Evolutionary conservation across 2,113 vertebrate genomes (phyloP), one percentile per base, ranked within the genome.

Genomic region (Ameiurus melas): DNA sequence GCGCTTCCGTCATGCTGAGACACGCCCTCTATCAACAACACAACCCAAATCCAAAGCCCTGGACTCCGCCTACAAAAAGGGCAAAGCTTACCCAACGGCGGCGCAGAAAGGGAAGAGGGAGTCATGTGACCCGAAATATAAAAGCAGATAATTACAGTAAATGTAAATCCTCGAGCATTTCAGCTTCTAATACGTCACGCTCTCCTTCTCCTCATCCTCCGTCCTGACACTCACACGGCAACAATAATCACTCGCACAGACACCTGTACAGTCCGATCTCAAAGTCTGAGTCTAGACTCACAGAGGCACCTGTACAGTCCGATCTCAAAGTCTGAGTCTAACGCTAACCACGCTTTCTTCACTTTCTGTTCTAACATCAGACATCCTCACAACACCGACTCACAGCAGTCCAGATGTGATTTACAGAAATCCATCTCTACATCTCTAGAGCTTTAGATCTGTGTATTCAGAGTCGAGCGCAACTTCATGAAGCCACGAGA

Each of bases 71-170:
- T 93, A 94, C 93, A 92, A 87, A 85, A 91, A 87, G 87, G 88
- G 43, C 83, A 90, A 88, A 86, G 30, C 79, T 10, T 80, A 83
- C 60, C 77, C 90, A 7, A 64, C 80, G 27, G 58, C 90, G 92
- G 94, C 93, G 91, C 95, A 95, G 94, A 97, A 96, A 95, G 95
- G 95, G 92, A 96, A 96, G 91, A 94, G 94, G 71, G 93, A 94
- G 80, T 90, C 90, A 84, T 83, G 90, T 39, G 96, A 96, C 92
- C 93, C 93, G 62, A 95, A 96, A 87, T 92, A 93, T 20, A 92
- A 96, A 90, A 93, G 94, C 92, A 97, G 96, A 97, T 97, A 97
- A 96, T 97, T 95, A 93, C 53, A 93, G 89, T 89, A 27, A 39
- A 85, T 39, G 36, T 30, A 51, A 78, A 66, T 64, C 86, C 66